These are phyloP conservation scores for Rosalia funebris DNA, from an alignment of 2,888 invertebrate species.

Conservation along the genomic window DNA sequence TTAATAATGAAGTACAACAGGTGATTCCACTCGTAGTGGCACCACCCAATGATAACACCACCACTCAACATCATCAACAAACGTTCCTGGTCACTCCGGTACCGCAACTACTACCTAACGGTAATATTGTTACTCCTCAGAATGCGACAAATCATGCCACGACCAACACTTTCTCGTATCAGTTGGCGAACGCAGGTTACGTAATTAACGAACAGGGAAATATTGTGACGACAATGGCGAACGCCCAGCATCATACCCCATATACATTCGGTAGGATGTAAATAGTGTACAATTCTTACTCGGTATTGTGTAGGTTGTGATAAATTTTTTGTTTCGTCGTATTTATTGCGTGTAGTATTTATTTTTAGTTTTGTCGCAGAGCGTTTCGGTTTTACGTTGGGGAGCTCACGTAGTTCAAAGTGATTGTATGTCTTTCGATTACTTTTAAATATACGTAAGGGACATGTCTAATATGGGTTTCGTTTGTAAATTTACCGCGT, in stretches of 20 bases:
- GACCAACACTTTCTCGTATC: slow-evolving; percentile 62
- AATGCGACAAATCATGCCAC: slow-evolving; percentile 58
- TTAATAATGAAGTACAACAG: slow-evolving; percentile 69
- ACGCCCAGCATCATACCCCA: slow-evolving; percentile 61
- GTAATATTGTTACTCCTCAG: slow-evolving; percentile 59
- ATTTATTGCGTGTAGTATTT: slow-evolving; percentile 6
- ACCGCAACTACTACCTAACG: slow-evolving; percentile 70
- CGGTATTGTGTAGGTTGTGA: slow-evolving; percentile 24
- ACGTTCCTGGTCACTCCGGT: slow-evolving; percentile 75
- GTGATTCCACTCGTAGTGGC: slow-evolving; percentile 74
- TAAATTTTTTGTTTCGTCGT: slow-evolving; percentile 7
- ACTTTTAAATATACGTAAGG: no score
- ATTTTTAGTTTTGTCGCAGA: not conserved
- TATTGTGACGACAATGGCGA: slow-evolving; percentile 63
- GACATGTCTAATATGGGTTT: not conserved
- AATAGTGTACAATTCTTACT: slow-evolving; percentile 29
- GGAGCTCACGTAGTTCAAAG: no score
- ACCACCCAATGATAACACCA: slow-evolving; percentile 58
- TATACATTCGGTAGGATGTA: slow-evolving; percentile 64
- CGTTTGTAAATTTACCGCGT: no score
- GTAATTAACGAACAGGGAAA: slow-evolving; percentile 64
- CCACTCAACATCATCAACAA: slow-evolving; percentile 68
- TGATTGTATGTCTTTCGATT: no score
- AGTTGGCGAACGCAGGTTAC: slow-evolving; percentile 62
- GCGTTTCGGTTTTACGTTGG: not conserved